Conservation (phyloP, 2,113 vertebrate genomes). For the Burhinus oedicnemus region DNA sequence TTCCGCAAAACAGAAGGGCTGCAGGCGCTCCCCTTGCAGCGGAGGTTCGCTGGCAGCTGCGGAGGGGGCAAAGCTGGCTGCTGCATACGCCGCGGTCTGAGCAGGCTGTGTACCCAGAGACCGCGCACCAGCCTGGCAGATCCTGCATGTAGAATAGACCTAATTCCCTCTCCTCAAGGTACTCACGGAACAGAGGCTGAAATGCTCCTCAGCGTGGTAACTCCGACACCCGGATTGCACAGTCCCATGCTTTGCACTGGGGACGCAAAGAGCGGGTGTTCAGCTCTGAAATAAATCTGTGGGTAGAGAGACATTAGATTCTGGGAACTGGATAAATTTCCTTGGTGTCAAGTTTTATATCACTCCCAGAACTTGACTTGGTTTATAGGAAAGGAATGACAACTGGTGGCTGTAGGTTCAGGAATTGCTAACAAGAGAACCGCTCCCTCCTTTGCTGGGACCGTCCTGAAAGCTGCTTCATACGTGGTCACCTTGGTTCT, state of each 20-base stretch:
- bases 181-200: neutral
- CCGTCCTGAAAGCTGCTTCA: neutral
- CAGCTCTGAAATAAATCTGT: neutral
- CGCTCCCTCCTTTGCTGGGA: neutral
- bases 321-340: neutral
- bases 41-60: neutral
- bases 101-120: neutral
- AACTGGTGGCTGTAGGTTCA: neutral
- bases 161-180: neutral
- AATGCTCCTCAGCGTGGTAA: neutral
- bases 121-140: fast-evolving
- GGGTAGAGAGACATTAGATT: neutral
- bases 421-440: neutral
- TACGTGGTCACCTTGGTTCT: neutral
- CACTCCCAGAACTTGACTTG: neutral
- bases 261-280: neutral
- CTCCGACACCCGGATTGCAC: neutral
- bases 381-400: neutral
- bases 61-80: neutral
- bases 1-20: neutral
- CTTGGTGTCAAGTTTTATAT: neutral
- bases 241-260: neutral
- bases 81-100: neutral
- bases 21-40: neutral
- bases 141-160: neutral